These are phyloP conservation scores for Axis porcinus DNA, from an alignment of 2,113 vertebrate genomes.

Conservation along the genomic window DNA sequence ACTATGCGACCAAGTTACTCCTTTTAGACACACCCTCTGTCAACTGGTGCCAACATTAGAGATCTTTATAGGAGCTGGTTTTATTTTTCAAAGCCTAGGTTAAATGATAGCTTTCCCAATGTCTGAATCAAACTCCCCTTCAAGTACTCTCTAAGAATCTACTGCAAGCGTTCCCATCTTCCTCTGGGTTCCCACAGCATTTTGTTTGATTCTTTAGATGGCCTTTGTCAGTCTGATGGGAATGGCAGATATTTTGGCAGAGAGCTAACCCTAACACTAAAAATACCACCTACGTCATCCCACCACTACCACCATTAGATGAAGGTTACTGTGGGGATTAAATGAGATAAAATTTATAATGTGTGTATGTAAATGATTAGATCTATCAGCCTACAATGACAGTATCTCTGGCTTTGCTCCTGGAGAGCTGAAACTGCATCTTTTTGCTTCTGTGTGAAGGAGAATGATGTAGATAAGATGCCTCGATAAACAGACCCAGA, in stretches of 20 bases:
- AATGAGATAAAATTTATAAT: neutral
- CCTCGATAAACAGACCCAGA: neutral
- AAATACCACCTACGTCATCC: neutral
- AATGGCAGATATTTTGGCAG: neutral
- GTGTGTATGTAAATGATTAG: neutral
- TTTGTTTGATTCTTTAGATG: neutral
- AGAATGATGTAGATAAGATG: neutral
- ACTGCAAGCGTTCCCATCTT: neutral
- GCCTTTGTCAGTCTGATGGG: neutral
- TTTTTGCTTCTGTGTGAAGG: neutral
- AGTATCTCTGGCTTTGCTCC: neutral
- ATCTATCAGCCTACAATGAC: neutral
- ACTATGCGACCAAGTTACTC: neutral
- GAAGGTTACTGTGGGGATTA: neutral
- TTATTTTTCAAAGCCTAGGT: neutral
- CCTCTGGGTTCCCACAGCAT: neutral
- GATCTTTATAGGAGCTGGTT: neutral
- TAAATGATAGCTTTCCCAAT: neutral
- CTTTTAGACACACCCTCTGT: neutral
- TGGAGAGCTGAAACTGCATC: neutral
- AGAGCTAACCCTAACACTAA: neutral
- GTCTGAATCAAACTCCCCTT: neutral
- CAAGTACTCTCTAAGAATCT: neutral
- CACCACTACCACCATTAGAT: neutral
- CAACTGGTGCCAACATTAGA: neutral